Evolutionary conservation across 2,888 invertebrate species (phyloP), one percentile per base, ranked within the genome.

Genomic region (Lithophane semibrunnea): DNA sequence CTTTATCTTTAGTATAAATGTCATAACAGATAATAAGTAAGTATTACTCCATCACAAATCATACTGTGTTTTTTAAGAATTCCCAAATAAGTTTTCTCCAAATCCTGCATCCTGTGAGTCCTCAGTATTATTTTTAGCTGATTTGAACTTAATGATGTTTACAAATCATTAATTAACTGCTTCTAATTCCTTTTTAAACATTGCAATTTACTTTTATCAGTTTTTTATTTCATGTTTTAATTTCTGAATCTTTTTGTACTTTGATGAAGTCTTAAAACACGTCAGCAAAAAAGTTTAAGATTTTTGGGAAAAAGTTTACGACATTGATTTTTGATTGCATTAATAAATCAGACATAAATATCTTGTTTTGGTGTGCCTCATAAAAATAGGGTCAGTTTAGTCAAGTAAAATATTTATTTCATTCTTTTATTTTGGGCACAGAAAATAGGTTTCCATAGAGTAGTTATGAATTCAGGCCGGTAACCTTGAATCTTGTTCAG

Each of bases 381-480:
- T 88, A 88, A 89, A 89, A 86, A 77, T 83, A 79, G 84, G 86
- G 86, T 83, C 73, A 86, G 74, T 78, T 89, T 82, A 83, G 70
- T 64, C 49, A 42, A 60, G 24, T 84, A 44, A 85, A 83, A 86
- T 84, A 89, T 88, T 88, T 83, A 81, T 88, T 66, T 77, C 63
- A 68, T 76, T 73, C n/a, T 63, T 73, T 77, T 77, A 79, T 61
- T 80, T 75, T 69, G 52, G 74, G 10, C 66, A 70, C 54, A 75
- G 49, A 56, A 69, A 66, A 67, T 37, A 58, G 21, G 61, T 68
- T 63, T 76, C 18, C 9, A 76, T 67, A 64, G 68, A 67, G 68
- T 74, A 75, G 72, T 85, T 87, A 80, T 80, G 75, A 80, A 69
- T 85, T 80, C 70, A 76, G 72, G 58, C 61, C 44, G 49, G 37